A percentile compares a stretch with the other conserved stretches of the same genome.
phyloP scores from a whole-genome alignment of 2,113 vertebrate genomes.

The Anoplopoma fimbria region DNA sequence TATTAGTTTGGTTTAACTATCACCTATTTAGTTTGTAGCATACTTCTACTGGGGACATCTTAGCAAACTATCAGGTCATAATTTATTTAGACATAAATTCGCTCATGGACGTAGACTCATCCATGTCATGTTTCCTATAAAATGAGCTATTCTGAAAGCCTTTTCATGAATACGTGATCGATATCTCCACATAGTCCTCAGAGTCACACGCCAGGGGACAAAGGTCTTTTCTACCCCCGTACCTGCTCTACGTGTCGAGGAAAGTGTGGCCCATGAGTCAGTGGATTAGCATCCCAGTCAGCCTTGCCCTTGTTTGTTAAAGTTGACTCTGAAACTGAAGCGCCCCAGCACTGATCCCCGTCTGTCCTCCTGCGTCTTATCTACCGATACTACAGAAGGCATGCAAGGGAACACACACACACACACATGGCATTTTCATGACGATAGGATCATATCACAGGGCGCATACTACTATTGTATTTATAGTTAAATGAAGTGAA shows the following conservation, averaged over 20 bases:
- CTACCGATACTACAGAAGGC: not conserved
- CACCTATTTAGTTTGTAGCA: no score
- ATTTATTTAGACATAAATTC: not conserved
- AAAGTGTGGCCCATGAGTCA: conserved; percentile 59
- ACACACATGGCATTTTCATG: not conserved
- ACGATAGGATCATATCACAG: not conserved
- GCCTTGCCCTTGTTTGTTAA: conserved; percentile 68
- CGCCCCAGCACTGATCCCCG: not conserved
- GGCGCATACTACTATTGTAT: not conserved
- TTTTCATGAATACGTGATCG: not conserved
- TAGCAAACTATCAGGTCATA: not conserved
- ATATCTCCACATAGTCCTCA: conserved; percentile 1
- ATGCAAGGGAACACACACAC: not conserved
- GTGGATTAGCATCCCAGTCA: conserved; percentile 22
- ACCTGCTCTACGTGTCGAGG: conserved; percentile 1
- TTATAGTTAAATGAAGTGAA: not conserved
- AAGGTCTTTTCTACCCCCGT: conserved; percentile 37
- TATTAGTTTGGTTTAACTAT: no score
- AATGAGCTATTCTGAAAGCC: conserved; percentile 14
- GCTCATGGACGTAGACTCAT: not conserved
- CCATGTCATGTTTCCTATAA: not conserved
- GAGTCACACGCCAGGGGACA: conserved; percentile 25
- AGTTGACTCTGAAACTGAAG: conserved; percentile 36
- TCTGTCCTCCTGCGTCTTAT: not conserved
- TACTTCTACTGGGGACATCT: not conserved